phyloP scores from a whole-genome alignment of 1,140 invertebrate genomes.

The Oscheius sp. region DNA sequence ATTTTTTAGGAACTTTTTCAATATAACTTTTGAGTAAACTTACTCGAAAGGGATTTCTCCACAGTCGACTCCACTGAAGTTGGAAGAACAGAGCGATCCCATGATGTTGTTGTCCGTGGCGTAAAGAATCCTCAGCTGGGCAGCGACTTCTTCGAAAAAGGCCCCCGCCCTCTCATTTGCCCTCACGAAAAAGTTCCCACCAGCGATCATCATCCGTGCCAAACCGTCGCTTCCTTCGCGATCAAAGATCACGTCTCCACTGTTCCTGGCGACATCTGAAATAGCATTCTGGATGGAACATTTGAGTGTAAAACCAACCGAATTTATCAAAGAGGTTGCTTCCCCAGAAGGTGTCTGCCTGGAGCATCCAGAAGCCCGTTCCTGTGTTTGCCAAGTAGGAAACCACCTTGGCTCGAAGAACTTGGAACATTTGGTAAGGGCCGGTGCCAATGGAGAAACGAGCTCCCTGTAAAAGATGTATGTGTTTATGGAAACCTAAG shows the following conservation, averaged over 20 bases:
- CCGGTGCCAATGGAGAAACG: neutral
- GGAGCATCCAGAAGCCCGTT: neutral
- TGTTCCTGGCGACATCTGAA: neutral
- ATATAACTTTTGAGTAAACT: too few relatives aligned
- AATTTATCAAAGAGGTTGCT: neutral
- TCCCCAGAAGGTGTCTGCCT: constrained; percentile 1
- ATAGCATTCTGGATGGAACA: neutral
- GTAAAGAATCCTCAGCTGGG: neutral
- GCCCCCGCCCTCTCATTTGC: neutral
- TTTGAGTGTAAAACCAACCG: neutral
- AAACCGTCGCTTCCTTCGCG: neutral
- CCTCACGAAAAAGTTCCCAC: neutral
- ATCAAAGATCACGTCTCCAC: neutral
- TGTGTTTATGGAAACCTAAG: too few relatives aligned
- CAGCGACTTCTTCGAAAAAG: neutral
- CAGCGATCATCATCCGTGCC: neutral
- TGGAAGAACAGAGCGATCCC: neutral
- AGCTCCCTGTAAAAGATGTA: neutral
- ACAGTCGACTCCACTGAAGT: neutral
- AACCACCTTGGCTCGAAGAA: neutral
- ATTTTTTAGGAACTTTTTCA: too few relatives aligned
- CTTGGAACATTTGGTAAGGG: constrained; percentile 1
- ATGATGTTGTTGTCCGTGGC: constrained; percentile 6
- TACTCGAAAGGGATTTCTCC: neutral
- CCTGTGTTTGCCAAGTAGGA: neutral